phyloP scores from a whole-genome alignment of 1,140 invertebrate species.

The Eulimnadia texana region DNA sequence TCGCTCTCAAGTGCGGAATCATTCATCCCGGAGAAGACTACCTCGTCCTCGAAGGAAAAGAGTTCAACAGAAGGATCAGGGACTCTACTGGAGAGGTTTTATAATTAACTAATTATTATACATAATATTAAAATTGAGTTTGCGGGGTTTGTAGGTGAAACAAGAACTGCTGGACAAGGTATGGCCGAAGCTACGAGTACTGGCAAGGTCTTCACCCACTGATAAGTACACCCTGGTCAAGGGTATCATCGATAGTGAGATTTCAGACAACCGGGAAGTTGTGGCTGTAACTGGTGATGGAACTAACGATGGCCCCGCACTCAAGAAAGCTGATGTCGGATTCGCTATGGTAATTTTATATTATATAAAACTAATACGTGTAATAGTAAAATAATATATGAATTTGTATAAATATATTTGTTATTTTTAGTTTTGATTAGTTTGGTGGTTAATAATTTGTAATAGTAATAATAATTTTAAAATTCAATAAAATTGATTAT shows the following conservation, averaged over 20 bases:
- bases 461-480: no score
- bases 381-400: no score
- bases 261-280: conserved; percentile 39
- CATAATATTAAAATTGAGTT: neutral
- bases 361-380: no score
- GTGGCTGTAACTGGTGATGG: conserved; percentile 57
- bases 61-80: conserved; percentile 43
- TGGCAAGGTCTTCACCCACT: conserved; percentile 47
- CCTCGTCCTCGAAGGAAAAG: conserved; percentile 45
- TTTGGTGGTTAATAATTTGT: no score
- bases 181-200: conserved; percentile 44
- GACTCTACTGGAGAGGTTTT: conserved; percentile 32
- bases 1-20: conserved; percentile 49
- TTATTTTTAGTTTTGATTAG: no score
- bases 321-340: conserved; percentile 52
- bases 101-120: neutral
- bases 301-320: conserved; percentile 49
- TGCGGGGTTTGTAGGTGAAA: conserved; percentile 25
- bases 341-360: conserved; percentile 39
- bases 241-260: conserved; percentile 46
- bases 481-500: no score
- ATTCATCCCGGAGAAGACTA: conserved; percentile 38
- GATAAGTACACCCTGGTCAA: conserved; percentile 50
- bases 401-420: no score
- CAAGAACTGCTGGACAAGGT: conserved; percentile 40